These are phyloP conservation scores for Poecile montanus DNA, from an alignment of 2,797 vertebrate genomes.

Conservation along the genomic window DNA sequence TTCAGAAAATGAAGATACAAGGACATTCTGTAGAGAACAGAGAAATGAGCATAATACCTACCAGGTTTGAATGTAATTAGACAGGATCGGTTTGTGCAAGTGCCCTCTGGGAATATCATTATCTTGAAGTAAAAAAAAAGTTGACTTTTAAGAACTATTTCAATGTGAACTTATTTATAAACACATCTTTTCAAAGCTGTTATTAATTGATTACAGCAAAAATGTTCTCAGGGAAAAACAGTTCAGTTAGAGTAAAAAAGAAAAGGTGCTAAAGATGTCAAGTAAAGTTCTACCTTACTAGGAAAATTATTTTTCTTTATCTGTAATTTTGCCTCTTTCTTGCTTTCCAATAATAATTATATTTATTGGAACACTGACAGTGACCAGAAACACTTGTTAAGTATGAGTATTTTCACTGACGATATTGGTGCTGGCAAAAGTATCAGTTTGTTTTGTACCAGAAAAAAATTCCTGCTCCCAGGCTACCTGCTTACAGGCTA, in stretches of 20 bases:
- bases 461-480: neutral
- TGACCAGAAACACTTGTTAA: neutral
- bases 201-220: neutral
- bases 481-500: neutral
- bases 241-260: neutral
- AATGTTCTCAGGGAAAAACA: neutral
- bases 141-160: conserved; percentile 11
- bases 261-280: neutral
- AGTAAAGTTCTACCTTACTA: neutral
- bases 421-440: neutral
- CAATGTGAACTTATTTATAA: conserved; percentile 22
- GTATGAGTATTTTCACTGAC: neutral
- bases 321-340: neutral
- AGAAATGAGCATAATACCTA: conserved; percentile 69
- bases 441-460: neutral
- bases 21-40: conserved; percentile 34
- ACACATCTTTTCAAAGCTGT: conserved; percentile 19
- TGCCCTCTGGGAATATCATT: conserved; percentile 99
- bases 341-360: neutral
- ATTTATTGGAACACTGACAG: neutral
- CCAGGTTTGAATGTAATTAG: conserved; percentile 98
- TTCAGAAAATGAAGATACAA: conserved; percentile 10
- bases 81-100: conserved; percentile 97
- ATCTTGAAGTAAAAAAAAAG: conserved; percentile 81
- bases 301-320: neutral